phyloP scores from a whole-genome alignment of 1,140 invertebrate genomes.

The Drosophila bocki region DNA sequence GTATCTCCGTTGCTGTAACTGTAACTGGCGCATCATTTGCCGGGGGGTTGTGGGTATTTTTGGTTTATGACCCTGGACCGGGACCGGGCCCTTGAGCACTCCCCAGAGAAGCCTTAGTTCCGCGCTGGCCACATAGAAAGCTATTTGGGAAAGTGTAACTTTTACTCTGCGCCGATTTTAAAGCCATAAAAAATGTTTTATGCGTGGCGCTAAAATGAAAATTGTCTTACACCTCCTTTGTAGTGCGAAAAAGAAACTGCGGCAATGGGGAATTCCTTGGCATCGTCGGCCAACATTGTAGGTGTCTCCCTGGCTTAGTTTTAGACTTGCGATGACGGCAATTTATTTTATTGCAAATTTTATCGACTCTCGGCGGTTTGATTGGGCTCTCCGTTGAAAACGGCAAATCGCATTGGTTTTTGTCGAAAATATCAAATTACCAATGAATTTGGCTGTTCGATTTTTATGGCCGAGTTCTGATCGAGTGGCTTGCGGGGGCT shows the following conservation, averaged over 20 bases:
- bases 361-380: constrained; percentile 70
- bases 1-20: constrained; percentile 44
- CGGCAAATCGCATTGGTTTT: constrained; percentile 40
- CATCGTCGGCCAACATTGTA: constrained; percentile 53
- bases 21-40: constrained; percentile 61
- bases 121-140: constrained; percentile 21
- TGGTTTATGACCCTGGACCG: constrained; percentile 64
- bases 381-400: constrained; percentile 53
- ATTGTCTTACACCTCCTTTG: constrained; percentile 71
- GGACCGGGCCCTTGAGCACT: constrained; percentile 52
- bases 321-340: constrained; percentile 57
- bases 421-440: constrained; percentile 73
- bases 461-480: constrained; percentile 53
- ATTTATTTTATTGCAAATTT: constrained; percentile 83
- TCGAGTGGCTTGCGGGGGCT: constrained; percentile 21
- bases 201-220: constrained; percentile 70
- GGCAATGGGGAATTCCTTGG: constrained; percentile 17
- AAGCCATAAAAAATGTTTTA: constrained; percentile 83
- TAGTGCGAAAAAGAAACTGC: constrained; percentile 11
- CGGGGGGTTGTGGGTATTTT: constrained; percentile 39
- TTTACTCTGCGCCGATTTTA: constrained; percentile 78
- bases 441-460: constrained; percentile 63
- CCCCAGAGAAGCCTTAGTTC: constrained; percentile 45
- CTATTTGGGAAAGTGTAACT: constrained; percentile 82
- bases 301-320: constrained; percentile 19